Evolutionary conservation across 2,113 vertebrate genomes (phyloP).

Genomic region (Eupsittula cactorum): DNA sequence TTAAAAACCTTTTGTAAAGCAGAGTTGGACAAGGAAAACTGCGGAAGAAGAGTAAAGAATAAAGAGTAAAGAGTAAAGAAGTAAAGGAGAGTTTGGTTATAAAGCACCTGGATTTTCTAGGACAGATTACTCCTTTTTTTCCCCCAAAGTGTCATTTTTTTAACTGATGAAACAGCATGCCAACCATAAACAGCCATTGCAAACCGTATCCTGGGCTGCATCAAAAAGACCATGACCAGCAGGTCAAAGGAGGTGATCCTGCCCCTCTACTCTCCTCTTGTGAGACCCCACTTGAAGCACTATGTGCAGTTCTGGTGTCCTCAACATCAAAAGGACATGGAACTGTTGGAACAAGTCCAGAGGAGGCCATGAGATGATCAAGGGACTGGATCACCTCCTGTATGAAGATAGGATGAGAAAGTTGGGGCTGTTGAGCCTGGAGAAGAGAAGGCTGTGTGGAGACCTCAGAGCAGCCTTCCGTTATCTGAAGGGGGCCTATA

Average conservation of each 20-base stretch:
- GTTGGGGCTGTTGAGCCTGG: too few relatives aligned
- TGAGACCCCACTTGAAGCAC: too few relatives aligned
- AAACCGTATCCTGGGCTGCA: neutral
- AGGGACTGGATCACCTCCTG: too few relatives aligned
- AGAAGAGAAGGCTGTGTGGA: too few relatives aligned
- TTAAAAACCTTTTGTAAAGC: neutral
- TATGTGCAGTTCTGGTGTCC: too few relatives aligned
- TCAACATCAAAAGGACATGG: too few relatives aligned
- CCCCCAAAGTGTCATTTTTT: neutral
- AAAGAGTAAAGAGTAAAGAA: neutral
- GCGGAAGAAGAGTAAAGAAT: neutral
- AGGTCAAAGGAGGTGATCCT: neutral
- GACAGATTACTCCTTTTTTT: fast-evolving
- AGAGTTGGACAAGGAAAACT: neutral
- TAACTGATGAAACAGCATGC: neutral
- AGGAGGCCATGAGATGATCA: too few relatives aligned
- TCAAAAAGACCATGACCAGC: neutral
- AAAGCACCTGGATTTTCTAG: neutral
- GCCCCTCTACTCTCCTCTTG: neutral
- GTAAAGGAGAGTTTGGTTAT: neutral
- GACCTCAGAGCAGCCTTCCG: too few relatives aligned
- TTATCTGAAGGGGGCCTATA: too few relatives aligned
- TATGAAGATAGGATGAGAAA: too few relatives aligned
- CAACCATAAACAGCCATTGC: neutral
- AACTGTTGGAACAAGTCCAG: too few relatives aligned